Base-by-base conservation (phyloP, 1,140 invertebrate species). In the Laodelphax striatellus region DNA sequence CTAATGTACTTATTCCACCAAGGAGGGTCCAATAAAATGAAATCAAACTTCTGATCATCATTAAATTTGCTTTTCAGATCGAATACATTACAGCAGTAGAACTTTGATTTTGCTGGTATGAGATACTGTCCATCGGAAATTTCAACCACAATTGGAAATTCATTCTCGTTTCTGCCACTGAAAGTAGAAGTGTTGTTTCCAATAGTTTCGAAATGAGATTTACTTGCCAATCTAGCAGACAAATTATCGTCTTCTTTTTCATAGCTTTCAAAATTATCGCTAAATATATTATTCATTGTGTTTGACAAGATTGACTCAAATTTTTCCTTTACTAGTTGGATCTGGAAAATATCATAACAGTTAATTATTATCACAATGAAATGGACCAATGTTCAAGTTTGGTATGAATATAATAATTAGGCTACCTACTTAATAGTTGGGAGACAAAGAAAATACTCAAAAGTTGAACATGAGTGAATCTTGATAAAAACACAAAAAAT, bases 1-100 rank as follows among this genome's bases (percentile, higher is more conserved):
- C 88, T 80, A 22, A 94, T 89, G 61, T 90, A 93, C 75, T 93
- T 94, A 73, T 96, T 96, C 75, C 84, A 85, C 94, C 93, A 97
- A 1, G 93, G 92, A 57, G 92, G 93, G 79, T 97, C 94, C 62
- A 94, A 75, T 17, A 95, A 72, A 55, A 96, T 80, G 52, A 94
- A 74, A 73, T 95, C 87, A 81, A 81, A 95, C 42, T 72, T 69
- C 34, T 69, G 63, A 14, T 68, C 65, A 46, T 69, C 56, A 24
- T 63, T 28, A 22, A 76, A 61, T 59, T 72, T 71, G 43, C 70
- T 55, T 28, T 66, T 58, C 5, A 77, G 70, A 16, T 76, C 64
- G 54, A 59, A 65, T 8, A 80, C 64, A 64, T 81, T 73, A 52
- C 73, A 72, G 55, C 72, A 75, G 64, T 73, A 76, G 69, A 80